Conservation (phyloP, 1,140 invertebrate genomes). For the Magallana gigas region DNA sequence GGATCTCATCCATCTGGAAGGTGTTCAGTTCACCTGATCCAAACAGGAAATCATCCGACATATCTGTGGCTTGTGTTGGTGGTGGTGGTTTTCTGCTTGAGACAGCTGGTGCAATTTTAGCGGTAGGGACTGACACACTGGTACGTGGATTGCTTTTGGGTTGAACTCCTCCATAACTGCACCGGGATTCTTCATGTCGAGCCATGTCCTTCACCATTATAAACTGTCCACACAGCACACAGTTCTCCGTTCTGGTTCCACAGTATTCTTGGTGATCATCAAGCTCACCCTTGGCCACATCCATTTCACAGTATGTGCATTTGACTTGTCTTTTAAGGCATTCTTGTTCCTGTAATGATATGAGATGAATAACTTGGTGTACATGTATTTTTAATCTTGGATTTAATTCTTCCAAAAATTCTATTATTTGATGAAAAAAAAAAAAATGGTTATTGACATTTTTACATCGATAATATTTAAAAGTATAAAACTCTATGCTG, state of each 20-base stretch:
- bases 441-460: no score
- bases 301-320: slow-evolving; percentile 84
- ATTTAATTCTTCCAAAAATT: no score
- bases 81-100: slow-evolving; percentile 36
- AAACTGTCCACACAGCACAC: slow-evolving; percentile 83
- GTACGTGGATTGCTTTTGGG: neutral
- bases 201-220: slow-evolving; percentile 85
- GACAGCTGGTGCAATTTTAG: slow-evolving; percentile 37
- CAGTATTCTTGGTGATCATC: slow-evolving; percentile 84
- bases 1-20: slow-evolving; percentile 59
- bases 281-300: slow-evolving; percentile 82
- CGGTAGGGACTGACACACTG: slow-evolving; percentile 56
- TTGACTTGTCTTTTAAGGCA: slow-evolving; percentile 77
- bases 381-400: no score
- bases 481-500: no score
- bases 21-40: slow-evolving; percentile 38
- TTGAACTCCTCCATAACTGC: slow-evolving; percentile 64
- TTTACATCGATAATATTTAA: no score
- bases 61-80: neutral
- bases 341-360: slow-evolving; percentile 69
- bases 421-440: no score
- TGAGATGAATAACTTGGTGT: no score
- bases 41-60: slow-evolving; percentile 45
- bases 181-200: slow-evolving; percentile 83
- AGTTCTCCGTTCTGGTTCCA: slow-evolving; percentile 84